Base-by-base conservation (phyloP, 2,113 vertebrate genomes). In the Vulpes ferrilata region DNA sequence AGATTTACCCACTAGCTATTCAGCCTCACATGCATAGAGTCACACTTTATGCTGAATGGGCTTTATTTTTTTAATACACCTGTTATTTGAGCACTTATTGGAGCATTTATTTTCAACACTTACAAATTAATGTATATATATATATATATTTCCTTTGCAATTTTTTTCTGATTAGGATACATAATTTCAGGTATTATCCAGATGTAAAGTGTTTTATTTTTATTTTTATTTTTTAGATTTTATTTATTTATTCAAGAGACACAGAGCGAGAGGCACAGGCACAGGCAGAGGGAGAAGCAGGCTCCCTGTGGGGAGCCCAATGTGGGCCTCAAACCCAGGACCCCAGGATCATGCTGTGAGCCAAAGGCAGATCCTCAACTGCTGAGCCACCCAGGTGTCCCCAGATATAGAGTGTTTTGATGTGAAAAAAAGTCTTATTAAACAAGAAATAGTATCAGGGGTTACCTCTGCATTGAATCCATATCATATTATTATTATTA, bases 1-100 rank as follows among this genome's bases (percentile, higher is more conserved):
- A 93, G 71, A 94, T 97, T 97, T 97, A 88, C 90, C 92, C 96
- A 95, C 43, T 38, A 96, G 97, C 98, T 97, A 59, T 95, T 88
- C 96, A 96, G 92, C 71, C 62, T 88, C 48, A 55, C 35, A 73
- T 62, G 32, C 64, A 62, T 5, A 90, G 51, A 79, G 51, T 90
- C 79, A 85, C 6, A 62, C 19, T 87, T 97, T 84, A 84, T 93
- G 95, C 79, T 97, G 92, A 97, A 59, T 86, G 55, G 17, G 2
- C 38, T 95, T 1, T 53, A 81, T 91, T 90, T 96, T 85, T 65
- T 88, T 6, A 95, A 93, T 59, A 2, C 1, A n/a, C 11, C 23
- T 60, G 53, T 76, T 76, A 51, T 20, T 74, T 89, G 53, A 60
- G 69, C 16, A 64, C 2, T 64, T 74, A 62, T 27, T 69, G 67